Base-by-base conservation (phyloP, 2,113 vertebrate genomes). In the Ctenomys sociabilis region DNA sequence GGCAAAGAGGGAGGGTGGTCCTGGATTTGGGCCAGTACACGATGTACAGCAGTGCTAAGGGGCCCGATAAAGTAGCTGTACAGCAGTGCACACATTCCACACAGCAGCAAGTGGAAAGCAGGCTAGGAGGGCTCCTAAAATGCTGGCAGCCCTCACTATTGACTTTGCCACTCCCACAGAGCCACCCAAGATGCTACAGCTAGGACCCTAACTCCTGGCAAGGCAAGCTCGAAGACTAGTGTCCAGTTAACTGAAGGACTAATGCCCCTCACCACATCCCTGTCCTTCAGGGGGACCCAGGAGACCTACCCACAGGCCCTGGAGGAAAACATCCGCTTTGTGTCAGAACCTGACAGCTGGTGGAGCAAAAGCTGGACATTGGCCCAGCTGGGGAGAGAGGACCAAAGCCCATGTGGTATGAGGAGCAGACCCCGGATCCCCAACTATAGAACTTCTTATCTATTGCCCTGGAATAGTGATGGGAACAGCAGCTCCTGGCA, bases 391-490 rank as follows among this genome's bases (percentile, higher is more conserved):
- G 98, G 14, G 98, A 98, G 45, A 97, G 96, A 0, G 63, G 97
- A 85, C 97, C 97, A 0, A 95, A 97, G 43, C 99, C 98, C 0
- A 98, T 99, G 97, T 98, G 98, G 97, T 99, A 99, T 4, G 88
- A 98, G 95, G 99, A 99, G 97, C 98, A 98, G 94, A 98, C n/a
- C 72, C 98, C 99, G 49, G 98, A 97, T 85, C 98, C 98, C 0
- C 96, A 97, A 90, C 98, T 99, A 97, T 99, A 99, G 95, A 97
- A 99, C 98, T 99, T 99, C 0, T 99, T 99, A 97, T 99, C 99
- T 86, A 99, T 99, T 0, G 99, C 99, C 97, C 98, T 99, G 97
- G 99, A 99, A 63, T 99, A 99, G 92, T 99, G 99, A 99, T 99
- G 99, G 99, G 99, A 99, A 2, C 99, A 99, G 97, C 99, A 99